A percentile compares a stretch with the other conserved stretches of the same genome.
phyloP scores from a whole-genome alignment of 2,113 vertebrate species.

The Thamnophis sirtalis region DNA sequence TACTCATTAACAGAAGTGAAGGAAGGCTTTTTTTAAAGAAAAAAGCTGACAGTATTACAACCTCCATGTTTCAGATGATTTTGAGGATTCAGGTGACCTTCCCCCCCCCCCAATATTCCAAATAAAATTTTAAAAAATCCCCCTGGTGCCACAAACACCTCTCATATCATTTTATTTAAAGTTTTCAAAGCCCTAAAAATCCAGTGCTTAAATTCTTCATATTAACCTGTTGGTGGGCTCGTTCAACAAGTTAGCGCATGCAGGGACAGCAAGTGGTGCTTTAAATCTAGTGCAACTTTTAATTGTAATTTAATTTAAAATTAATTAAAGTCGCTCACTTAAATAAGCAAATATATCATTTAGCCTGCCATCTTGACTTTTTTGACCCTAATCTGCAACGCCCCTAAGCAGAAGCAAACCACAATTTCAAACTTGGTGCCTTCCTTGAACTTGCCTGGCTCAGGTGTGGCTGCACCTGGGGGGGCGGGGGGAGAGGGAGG shows the following conservation, averaged over 20 bases:
- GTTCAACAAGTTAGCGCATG: neutral
- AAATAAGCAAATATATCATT: neutral
- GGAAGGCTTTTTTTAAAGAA: neutral
- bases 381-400: neutral
- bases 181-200: neutral
- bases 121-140: neutral
- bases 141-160: neutral
- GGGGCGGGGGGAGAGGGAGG: no score
- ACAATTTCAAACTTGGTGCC: neutral
- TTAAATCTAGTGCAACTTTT: neutral
- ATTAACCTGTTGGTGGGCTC: neutral
- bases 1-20: neutral
- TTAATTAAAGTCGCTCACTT: neutral
- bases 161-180: neutral
- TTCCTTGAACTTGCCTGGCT: neutral
- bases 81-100: neutral
- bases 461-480: neutral
- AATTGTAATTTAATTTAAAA: neutral
- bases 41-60: neutral
- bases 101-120: no score
- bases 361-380: neutral
- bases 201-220: neutral
- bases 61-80: neutral
- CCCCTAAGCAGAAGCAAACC: neutral
- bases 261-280: neutral